A percentile compares a stretch with the other conserved stretches of the same genome.
These are phyloP conservation scores for Diadromus collaris DNA, from an alignment of 2,888 invertebrate genomes.

Conservation along the genomic window DNA sequence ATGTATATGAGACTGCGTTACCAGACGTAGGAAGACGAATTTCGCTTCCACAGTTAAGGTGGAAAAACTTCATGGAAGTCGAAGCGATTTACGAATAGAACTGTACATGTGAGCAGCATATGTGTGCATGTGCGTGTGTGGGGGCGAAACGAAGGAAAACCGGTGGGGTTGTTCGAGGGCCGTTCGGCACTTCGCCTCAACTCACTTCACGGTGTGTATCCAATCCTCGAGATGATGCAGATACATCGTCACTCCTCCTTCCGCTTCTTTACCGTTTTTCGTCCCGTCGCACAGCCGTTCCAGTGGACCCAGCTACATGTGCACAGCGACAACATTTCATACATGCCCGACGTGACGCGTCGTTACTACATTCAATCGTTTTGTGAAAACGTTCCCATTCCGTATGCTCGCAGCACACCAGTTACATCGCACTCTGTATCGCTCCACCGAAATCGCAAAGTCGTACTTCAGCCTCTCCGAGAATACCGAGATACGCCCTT, in stretches of 20 bases:
- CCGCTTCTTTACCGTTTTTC: not conserved
- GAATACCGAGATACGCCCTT: not conserved
- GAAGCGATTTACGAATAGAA: constrained; percentile 56
- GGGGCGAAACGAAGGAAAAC: constrained; percentile 1
- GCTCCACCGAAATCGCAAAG: too few species aligned
- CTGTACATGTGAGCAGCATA: constrained; percentile 19
- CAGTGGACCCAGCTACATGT: constrained; percentile 1
- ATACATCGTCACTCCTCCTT: constrained; percentile 57
- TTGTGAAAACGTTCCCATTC: constrained; percentile 26
- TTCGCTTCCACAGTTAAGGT: constrained; percentile 36
- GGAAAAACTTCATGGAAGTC: constrained; percentile 52
- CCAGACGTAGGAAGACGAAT: constrained; percentile 43
- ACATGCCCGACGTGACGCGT: constrained; percentile 27
- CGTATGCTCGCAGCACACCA: not conserved
- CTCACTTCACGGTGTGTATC: constrained; percentile 65
- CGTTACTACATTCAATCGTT: constrained; percentile 41
- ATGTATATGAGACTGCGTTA: constrained; percentile 25
- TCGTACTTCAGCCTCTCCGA: not conserved
- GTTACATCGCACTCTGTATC: not conserved
- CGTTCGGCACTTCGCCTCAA: constrained; percentile 65
- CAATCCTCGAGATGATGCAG: constrained; percentile 71
- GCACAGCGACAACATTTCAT: constrained; percentile 32
- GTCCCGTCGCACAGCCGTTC: constrained; percentile 3
- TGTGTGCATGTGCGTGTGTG: constrained; percentile 3
- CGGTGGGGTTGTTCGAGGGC: constrained; percentile 2